phyloP scores from a whole-genome alignment of 1,140 invertebrate species.

The Tetramorium parvispinum region DNA sequence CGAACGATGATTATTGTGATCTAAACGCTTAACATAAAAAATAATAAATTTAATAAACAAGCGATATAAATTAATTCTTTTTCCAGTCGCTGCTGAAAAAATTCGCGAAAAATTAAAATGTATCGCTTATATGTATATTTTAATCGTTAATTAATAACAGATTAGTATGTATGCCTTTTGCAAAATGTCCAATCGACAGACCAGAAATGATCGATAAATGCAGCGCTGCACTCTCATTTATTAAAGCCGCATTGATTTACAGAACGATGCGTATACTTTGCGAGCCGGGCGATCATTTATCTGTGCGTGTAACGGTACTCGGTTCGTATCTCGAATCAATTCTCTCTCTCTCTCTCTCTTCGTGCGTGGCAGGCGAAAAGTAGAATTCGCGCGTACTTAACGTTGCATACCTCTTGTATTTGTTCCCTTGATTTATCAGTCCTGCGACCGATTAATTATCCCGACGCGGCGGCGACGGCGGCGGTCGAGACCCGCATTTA shows the following conservation, averaged over 20 bases:
- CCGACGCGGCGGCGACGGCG: neutral
- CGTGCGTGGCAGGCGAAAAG: slow-evolving; percentile 13
- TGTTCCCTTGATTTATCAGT: slow-evolving; percentile 40
- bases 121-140: neutral
- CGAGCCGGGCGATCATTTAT: slow-evolving; percentile 22
- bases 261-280: slow-evolving; percentile 21
- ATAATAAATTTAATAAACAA: neutral
- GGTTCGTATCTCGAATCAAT: slow-evolving; percentile 42
- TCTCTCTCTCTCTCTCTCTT: neutral
- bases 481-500: neutral
- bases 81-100: neutral
- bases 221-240: neutral
- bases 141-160: neutral
- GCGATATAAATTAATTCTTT: neutral
- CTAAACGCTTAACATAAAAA: neutral
- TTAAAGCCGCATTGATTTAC: slow-evolving; percentile 28
- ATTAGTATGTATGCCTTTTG: neutral
- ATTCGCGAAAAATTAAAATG: neutral
- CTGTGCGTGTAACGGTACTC: slow-evolving; percentile 19
- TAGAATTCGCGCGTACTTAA: slow-evolving; percentile 35
- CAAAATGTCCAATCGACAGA: neutral
- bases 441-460: slow-evolving; percentile 36
- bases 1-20: neutral
- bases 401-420: neutral
- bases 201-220: slow-evolving; percentile 22